Percentiles rank a stretch among this genome's conserved stretches.
These are phyloP conservation scores for Drosophila birchii DNA, from an alignment of 2,888 invertebrate genomes.

Conservation along the genomic window DNA sequence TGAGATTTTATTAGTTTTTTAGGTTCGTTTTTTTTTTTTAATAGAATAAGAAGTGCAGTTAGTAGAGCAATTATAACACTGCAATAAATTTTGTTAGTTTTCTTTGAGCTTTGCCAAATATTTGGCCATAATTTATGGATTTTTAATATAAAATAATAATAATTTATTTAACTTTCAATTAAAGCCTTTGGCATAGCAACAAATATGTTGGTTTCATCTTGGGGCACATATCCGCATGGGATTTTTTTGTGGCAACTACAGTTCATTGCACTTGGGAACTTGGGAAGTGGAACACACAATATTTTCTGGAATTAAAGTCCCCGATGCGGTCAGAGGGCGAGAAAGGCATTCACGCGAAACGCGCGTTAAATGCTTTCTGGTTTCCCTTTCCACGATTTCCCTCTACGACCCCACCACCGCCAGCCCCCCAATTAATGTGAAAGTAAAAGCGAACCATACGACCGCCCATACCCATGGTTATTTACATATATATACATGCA, in stretches of 20 bases:
- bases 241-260: background rate
- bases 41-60: background rate
- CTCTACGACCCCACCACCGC: background rate
- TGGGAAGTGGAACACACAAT: conserved; percentile 4
- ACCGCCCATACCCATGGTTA: background rate
- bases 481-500: conserved; percentile 22
- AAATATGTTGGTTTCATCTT: background rate
- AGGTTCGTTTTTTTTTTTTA: too few species aligned
- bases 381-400: conserved; percentile 18
- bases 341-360: conserved; percentile 63
- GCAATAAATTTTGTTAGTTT: rapidly evolving
- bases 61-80: background rate
- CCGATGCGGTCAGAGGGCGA: conserved; percentile 30
- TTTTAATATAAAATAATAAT: background rate
- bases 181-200: background rate
- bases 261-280: conserved; percentile 56
- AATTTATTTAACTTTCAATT: background rate
- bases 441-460: conserved; percentile 56
- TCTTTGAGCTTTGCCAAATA: background rate
- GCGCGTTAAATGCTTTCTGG: conserved; percentile 63
- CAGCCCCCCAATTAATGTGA: conserved; percentile 53
- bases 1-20: background rate
- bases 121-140: too few species aligned
- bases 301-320: conserved; percentile 23
- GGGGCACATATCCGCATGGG: conserved; percentile 5